Conservation (phyloP, 35 echinoderm and acorn worm species). For the Patiria miniata region DNA sequence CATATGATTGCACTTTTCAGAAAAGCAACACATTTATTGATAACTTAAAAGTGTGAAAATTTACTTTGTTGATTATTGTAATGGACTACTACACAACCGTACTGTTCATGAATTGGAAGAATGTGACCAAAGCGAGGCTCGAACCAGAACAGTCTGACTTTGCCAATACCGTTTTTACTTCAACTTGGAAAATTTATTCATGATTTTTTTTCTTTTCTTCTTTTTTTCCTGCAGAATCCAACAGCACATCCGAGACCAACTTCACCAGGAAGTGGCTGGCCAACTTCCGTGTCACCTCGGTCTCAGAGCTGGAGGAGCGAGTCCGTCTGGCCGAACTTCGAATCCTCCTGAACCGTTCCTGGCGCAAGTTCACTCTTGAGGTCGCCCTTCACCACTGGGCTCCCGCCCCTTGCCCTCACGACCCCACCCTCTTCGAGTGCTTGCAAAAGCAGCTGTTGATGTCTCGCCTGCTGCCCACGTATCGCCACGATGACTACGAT, state of each 20-base stretch:
- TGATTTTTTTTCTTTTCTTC: neutral
- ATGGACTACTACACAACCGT: no score
- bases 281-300: constrained; percentile 46
- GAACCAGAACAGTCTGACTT: no score
- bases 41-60: no score
- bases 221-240: constrained; percentile 36
- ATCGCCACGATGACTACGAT: constrained; percentile 48
- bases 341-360: constrained; percentile 24
- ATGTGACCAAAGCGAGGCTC: no score
- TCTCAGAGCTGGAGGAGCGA: constrained; percentile 52
- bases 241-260: constrained; percentile 25
- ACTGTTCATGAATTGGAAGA: no score
- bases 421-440: constrained; percentile 32
- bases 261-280: constrained; percentile 43
- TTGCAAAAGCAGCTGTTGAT: constrained; percentile 34
- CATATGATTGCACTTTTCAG: no score
- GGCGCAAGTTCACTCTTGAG: constrained; percentile 23
- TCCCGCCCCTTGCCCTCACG: constrained; percentile 51
- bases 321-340: constrained; percentile 76
- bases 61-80: no score
- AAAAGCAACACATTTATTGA: no score
- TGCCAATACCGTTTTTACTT: no score
- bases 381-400: constrained; percentile 61
- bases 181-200: neutral
- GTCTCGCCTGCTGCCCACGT: constrained; percentile 36